Evolutionary conservation across 2,888 invertebrate genomes (phyloP), one percentile per base, ranked within the genome.

Genomic region (Trissoscelio sp.): DNA sequence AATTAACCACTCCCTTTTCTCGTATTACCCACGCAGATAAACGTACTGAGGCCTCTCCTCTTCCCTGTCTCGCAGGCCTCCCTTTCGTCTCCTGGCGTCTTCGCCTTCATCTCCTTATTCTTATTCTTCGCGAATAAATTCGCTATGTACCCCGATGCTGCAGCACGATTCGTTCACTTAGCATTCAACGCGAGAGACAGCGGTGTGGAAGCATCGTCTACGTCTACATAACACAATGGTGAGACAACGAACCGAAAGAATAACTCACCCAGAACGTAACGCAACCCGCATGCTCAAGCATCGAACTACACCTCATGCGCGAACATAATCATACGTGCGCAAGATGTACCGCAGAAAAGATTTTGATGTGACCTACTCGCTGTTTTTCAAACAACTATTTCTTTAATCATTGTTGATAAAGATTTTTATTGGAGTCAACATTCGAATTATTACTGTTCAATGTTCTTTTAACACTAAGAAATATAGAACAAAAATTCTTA

Each of bases 241-340:
- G 87, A 88, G 89, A 89, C 89, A 88, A 89, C 89, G 89, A 89
- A 89, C 88, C 88, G 88, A 89, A 89, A 89, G 87, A 88, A 88
- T 88, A 88, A 88, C 88, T 88, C 88, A 88, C 84, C 88, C 89
- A 87, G 87, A 88, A 88, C 82, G 84, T 86, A 86, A 86, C 88
- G 87, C 86, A 84, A 82, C 70, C 86, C 85, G 88, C 86, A 88
- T 88, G 85, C 85, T 79, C 77, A 86, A 86, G 84, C 85, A 84
- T 74, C 67, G 62, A 78, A 69, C 74, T 73, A 80, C 82, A 75
- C 81, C 82, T 64, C 78, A 73, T 75, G 79, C 79, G 83, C 79
- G 74, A 79, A 79, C 81, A 82, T 81, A 83, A 44, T 74, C 84
- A 82, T 85, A 85, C 87, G 86, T 86, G 86, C 86, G 84, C 81